A percentile compares a stretch with the other conserved stretches of the same genome.
Evolutionary conservation across 2,888 invertebrate genomes (phyloP).

Genomic region (Carterocephalus palaemon): DNA sequence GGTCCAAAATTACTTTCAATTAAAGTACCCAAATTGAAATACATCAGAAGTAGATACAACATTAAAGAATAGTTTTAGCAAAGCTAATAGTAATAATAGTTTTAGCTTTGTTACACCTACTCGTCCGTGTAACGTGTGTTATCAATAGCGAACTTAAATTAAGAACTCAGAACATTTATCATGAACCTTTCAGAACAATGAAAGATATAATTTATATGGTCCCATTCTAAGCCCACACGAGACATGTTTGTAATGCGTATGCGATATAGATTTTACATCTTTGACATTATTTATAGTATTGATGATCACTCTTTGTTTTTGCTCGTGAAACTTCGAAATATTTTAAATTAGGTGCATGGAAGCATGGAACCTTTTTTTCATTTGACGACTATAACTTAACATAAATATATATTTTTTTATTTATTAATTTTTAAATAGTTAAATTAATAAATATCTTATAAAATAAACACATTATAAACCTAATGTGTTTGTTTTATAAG

Average conservation of each 20-base stretch:
- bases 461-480: too few species aligned
- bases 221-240: constrained; percentile 61
- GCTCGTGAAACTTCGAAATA: neutral
- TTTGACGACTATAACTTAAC: too few species aligned
- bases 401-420: too few species aligned
- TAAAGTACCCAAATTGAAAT: too few species aligned
- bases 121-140: constrained; percentile 37
- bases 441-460: too few species aligned
- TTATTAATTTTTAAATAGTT: too few species aligned
- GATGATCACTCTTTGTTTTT: constrained; percentile 12
- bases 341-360: neutral
- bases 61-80: too few species aligned
- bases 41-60: too few species aligned
- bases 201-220: constrained; percentile 56
- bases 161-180: constrained; percentile 59
- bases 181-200: constrained; percentile 62
- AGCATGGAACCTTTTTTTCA: too few species aligned
- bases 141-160: constrained; percentile 46
- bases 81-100: too few species aligned
- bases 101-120: constrained; percentile 3
- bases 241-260: constrained; percentile 51
- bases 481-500: too few species aligned
- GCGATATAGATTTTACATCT: constrained; percentile 60
- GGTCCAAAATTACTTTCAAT: too few species aligned
- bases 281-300: constrained; percentile 48